phyloP scores from a whole-genome alignment of 2,797 vertebrate genomes.

The Nyctibius grandis region DNA sequence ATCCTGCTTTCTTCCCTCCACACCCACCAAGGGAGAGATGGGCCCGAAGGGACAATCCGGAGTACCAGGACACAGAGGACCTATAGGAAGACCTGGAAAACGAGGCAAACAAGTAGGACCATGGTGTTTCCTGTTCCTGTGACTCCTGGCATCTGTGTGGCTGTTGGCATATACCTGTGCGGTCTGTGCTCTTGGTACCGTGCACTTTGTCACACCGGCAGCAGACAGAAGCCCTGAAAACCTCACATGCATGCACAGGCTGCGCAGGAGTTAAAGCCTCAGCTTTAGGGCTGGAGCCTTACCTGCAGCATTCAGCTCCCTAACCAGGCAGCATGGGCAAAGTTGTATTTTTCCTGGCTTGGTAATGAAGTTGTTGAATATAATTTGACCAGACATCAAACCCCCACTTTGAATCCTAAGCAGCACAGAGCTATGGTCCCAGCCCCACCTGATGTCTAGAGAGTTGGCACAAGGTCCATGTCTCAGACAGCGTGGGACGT shows the following conservation, averaged over 20 bases:
- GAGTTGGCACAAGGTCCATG: neutral
- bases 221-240: neutral
- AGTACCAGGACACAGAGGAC: constrained; percentile 89
- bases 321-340: neutral
- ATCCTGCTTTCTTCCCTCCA: neutral
- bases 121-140: neutral
- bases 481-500: neutral
- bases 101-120: constrained; percentile 91
- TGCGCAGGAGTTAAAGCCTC: neutral
- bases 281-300: neutral
- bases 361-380: neutral
- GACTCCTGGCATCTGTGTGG: neutral
- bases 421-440: neutral
- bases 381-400: neutral
- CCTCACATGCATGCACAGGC: neutral
- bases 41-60: constrained; percentile 96
- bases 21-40: constrained; percentile 88
- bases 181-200: neutral
- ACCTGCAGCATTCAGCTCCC: neutral
- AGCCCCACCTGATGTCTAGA: neutral
- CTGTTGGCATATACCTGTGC: fast-evolving
- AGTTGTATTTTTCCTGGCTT: neutral
- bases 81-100: constrained; percentile 94
- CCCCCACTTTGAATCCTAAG: neutral
- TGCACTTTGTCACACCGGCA: fast-evolving